A percentile compares a stretch with the other conserved stretches of the same genome.
Conservation (phyloP, 2,113 vertebrate genomes). For the Eublepharis macularius region DNA sequence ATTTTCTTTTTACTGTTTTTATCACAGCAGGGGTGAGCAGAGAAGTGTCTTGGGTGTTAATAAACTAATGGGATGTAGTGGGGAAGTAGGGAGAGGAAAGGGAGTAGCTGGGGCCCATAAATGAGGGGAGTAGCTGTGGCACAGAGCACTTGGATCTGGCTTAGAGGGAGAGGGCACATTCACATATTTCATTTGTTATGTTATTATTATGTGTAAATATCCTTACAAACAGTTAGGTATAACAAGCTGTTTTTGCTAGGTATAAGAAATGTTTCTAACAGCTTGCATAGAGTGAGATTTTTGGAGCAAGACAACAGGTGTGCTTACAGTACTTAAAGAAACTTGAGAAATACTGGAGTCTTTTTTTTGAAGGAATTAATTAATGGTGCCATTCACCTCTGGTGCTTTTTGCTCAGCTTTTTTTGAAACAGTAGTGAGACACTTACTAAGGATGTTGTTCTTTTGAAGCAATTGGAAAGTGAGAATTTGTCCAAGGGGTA, state of each 20-base stretch:
- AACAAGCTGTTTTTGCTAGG: background rate
- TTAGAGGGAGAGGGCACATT: background rate
- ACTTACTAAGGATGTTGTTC: conserved; percentile 5
- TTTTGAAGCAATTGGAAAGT: conserved; percentile 32
- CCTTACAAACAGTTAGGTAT: background rate
- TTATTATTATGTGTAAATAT: background rate
- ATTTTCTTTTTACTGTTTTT: too few relatives aligned
- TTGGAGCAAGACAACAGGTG: background rate
- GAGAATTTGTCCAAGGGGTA: conserved; percentile 53
- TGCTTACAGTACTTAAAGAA: background rate
- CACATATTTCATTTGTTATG: background rate
- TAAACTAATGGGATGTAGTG: background rate
- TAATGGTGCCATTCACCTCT: background rate
- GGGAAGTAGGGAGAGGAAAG: too few relatives aligned
- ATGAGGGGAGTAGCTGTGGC: background rate
- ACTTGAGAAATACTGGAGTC: background rate
- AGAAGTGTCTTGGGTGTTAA: too few relatives aligned
- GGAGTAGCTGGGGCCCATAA: too few relatives aligned
- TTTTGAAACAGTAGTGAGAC: background rate
- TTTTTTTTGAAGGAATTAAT: background rate
- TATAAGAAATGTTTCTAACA: background rate
- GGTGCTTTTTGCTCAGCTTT: background rate
- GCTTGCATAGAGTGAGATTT: conserved; percentile 9
- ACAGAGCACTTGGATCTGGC: background rate
- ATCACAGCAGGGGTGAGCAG: background rate